Evolutionary conservation across 2,888 invertebrate species (phyloP).

Genomic region (Caenorhabditis uteleia): DNA sequence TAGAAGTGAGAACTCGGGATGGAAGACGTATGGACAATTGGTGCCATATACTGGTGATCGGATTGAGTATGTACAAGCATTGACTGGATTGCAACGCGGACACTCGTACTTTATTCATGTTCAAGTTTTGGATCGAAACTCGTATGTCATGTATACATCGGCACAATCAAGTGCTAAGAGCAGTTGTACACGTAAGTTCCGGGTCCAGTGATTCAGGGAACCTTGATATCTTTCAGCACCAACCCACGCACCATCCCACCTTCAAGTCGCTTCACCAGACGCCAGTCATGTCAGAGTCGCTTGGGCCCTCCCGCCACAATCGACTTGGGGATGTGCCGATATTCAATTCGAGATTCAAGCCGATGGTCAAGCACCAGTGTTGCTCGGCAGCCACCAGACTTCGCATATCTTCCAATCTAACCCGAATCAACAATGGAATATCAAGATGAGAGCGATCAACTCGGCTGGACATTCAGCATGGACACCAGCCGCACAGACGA

Average conservation of each 20-base stretch:
- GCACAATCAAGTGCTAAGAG: conserved; percentile 60
- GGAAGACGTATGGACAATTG: conserved; percentile 59
- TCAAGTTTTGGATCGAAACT: conserved; percentile 65
- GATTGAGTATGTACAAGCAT: conserved; percentile 59
- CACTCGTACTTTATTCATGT: conserved; percentile 59
- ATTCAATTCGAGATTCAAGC: conserved; percentile 58
- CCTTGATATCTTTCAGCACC: too few relatives aligned
- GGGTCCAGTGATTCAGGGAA: conserved; percentile 8
- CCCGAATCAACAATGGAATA: conserved; percentile 65
- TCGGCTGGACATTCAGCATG: conserved; percentile 67
- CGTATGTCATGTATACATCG: conserved; percentile 68
- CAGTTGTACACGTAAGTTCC: conserved; percentile 53
- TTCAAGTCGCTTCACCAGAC: conserved; percentile 61
- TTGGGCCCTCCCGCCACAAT: conserved; percentile 56
- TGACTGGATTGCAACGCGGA: conserved; percentile 63
- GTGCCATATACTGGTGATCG: conserved; percentile 68
- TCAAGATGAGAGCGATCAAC: conserved; percentile 63
- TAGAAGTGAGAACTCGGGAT: conserved; percentile 52
- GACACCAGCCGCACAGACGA: conserved; percentile 59
- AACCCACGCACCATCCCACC: conserved; percentile 64
- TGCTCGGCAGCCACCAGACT: conserved; percentile 59
- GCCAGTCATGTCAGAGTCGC: conserved; percentile 58
- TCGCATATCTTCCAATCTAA: conserved; percentile 66
- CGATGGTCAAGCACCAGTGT: conserved; percentile 55
- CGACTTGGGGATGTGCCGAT: conserved; percentile 62